Base-by-base conservation (phyloP, 2,113 vertebrate species). In the Entomyzon cyanotis region DNA sequence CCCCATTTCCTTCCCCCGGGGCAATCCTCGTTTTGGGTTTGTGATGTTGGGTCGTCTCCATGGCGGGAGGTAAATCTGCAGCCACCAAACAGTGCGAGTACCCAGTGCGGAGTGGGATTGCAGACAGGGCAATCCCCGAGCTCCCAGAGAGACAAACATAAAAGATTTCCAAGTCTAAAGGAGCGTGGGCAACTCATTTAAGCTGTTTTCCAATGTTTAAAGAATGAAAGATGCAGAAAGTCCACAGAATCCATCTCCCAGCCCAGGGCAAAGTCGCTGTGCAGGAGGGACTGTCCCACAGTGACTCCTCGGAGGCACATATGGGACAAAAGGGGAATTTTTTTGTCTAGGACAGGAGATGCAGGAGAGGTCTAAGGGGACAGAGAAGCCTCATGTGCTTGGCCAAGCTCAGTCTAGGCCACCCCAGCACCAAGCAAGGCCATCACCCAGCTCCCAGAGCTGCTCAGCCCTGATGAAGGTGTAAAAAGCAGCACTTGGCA, bases 1-100 rank as follows among this genome's bases (percentile, higher is more conserved):
- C 83, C 75, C 33, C 12, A 0, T 71, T 58, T 42, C 76, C 73
- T 63, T 64, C 56, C 50, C 75, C 46, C 14, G 0, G 47, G 69
- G 10, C 1, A 7, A 70, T 56, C 27, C 28, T 84, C 7, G 0
- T 44, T 22, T 20, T 42, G 58, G 53, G 44, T 5, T 86, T 2
- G 3, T 27, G 71, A 11, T 41, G 35, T 20, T 46, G 87, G 75
- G 50, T 30, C 12, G 20, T 20, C 50, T 82, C 55, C 25, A 0
- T 1, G 16, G 33, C 25, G 56, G 19, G 13, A 62, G 11, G 8
- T 5, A 2, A 15, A 9, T 74, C 39, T 64, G 59, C 55, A 86
- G 35, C 37, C 77, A 58, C 27, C 39, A 18, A 12, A 3, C 1
- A 2, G 19, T 11, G 53, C 0, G 1, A 84, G 79, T 35, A 37